Percentiles rank a stretch among this genome's conserved stretches.
phyloP scores from a whole-genome alignment of 2,888 invertebrate species.

The Frankliniella fusca region DNA sequence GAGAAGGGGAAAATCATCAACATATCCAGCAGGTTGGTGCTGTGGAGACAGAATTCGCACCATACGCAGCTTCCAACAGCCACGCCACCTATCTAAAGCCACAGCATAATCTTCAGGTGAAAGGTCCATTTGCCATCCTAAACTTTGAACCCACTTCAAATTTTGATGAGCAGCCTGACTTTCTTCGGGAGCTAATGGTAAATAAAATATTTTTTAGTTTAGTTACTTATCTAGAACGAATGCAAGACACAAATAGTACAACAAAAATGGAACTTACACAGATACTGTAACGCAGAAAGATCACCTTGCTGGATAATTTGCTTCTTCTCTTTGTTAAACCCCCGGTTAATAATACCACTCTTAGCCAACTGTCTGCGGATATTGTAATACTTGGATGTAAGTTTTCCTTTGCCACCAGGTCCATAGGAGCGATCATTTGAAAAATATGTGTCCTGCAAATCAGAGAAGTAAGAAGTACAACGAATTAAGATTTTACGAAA shows the following conservation, averaged over 20 bases:
- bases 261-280: background rate
- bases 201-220: too few species aligned
- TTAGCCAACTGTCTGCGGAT: background rate
- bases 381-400: conserved; percentile 1
- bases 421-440: background rate
- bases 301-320: background rate
- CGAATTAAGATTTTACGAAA: too few species aligned
- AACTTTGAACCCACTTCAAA: background rate
- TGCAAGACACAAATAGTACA: background rate
- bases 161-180: background rate
- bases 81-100: background rate
- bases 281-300: background rate
- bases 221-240: too few species aligned
- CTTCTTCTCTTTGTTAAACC: background rate
- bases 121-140: background rate
- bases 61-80: background rate
- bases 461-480: too few species aligned
- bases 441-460: background rate
- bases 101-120: background rate
- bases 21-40: background rate
- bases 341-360: background rate
- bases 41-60: background rate
- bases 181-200: background rate
- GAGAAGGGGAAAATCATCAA: background rate
- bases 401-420: conserved; percentile 9